Base-by-base conservation (phyloP, 1,140 invertebrate species). In the Hyphantria cunea region DNA sequence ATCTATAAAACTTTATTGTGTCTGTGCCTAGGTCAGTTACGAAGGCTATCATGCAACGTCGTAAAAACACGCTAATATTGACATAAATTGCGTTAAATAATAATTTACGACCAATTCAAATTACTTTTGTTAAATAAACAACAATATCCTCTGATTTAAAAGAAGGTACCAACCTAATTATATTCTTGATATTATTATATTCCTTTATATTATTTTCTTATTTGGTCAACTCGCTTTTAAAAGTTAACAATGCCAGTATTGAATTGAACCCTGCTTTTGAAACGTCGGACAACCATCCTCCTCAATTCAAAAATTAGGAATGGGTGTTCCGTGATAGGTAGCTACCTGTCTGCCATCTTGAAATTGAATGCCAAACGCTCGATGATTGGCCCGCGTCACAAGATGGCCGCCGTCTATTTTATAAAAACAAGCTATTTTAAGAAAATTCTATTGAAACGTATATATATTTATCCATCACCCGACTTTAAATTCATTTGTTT, bases 361-460 rank as follows among this genome's bases (percentile, higher is more conserved):
- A 39, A 70, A 65, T 69, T 60, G 33, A 48, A 56, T 66, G 64
- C 51, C 67, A 63, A 70, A 68, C 72, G 74, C 58, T 51, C 61
- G 76, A 68, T 82, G 75, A 89, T 89, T 89, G 86, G 86, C 70
- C 71, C 49, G 51, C 52, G 25, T 54, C 50, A 56, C 80, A 86
- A 89, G 72, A 89, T 89, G 86, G 86, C 81, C 72, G 78, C 73
- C 66, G 73, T n/a, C 37, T 48, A 33, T 48, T 37, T 58, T 25
- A 17, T 17, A 39, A 37, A 32, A 48, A 15, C 10, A 15, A 37
- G 37, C 14, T 54, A 54, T 56, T n/a, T n/a, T n/a, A n/a, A 32
- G 39, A 14, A 56, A 56, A 31, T n/a, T n/a, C n/a, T n/a, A n/a
- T n/a, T n/a, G n/a, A n/a, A n/a, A n/a, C n/a, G n/a, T n/a, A n/a